These are phyloP conservation scores for Raja brachyura DNA, from an alignment of 2,113 vertebrate species.

Conservation along the genomic window DNA sequence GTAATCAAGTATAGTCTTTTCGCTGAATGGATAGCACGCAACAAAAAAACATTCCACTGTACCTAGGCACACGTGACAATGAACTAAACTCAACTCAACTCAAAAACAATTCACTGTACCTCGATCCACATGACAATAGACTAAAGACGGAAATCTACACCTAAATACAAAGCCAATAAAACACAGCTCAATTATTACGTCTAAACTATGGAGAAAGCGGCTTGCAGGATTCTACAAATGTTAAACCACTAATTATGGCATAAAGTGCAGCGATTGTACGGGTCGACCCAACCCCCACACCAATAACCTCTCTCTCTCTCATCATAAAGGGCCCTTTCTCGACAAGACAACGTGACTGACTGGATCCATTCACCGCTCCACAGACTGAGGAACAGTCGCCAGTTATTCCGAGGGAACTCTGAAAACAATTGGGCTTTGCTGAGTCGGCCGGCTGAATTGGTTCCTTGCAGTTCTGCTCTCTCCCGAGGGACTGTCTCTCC, in stretches of 20 bases:
- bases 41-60: too few relatives aligned
- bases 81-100: too few relatives aligned
- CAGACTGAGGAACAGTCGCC: neutral
- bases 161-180: too few relatives aligned
- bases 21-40: too few relatives aligned
- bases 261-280: neutral
- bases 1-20: too few relatives aligned
- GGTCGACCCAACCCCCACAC: neutral
- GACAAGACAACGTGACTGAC: neutral
- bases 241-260: neutral
- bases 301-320: neutral
- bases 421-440: neutral
- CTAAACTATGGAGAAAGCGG: neutral
- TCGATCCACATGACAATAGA: too few relatives aligned
- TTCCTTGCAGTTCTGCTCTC: neutral
- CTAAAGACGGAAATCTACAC: too few relatives aligned
- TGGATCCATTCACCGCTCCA: neutral
- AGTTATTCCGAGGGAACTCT: neutral
- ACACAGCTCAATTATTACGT: too few relatives aligned
- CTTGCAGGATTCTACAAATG: neutral
- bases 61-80: too few relatives aligned
- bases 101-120: too few relatives aligned
- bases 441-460: neutral
- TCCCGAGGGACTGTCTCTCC: neutral
- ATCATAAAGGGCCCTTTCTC: neutral